Percentiles rank a stretch among this genome's conserved stretches.
Evolutionary conservation across 2,113 vertebrate species (phyloP).

Genomic region (Solenodon paradoxus): DNA sequence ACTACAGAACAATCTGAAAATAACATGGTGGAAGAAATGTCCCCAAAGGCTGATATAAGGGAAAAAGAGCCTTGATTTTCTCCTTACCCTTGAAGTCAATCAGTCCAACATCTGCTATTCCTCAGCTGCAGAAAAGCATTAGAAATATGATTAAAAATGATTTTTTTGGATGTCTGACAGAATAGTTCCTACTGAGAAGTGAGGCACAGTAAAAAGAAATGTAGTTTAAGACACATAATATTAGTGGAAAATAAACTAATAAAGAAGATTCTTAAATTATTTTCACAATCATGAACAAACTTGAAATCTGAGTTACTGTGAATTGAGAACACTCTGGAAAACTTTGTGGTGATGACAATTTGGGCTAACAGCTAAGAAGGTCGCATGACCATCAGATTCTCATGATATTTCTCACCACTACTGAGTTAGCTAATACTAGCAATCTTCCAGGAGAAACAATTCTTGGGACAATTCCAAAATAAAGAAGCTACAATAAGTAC

Average conservation of each 20-base stretch:
- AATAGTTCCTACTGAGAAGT: conserved; percentile 18
- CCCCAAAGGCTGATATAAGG: background rate
- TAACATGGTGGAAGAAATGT: conserved; percentile 46
- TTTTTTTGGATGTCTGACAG: conserved; percentile 60
- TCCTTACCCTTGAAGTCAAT: conserved; percentile 28
- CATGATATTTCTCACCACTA: conserved; percentile 11
- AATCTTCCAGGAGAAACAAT: background rate
- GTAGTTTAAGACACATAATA: background rate
- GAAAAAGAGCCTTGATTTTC: conserved; percentile 43
- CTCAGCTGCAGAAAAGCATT: conserved; percentile 22
- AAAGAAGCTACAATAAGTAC: conserved; percentile 44
- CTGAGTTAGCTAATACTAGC: background rate
- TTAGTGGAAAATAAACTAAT: conserved; percentile 9
- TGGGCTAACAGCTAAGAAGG: background rate
- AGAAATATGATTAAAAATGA: conserved; percentile 64
- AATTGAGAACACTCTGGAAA: background rate
- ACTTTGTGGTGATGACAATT: background rate
- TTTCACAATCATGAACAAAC: background rate
- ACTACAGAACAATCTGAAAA: conserved; percentile 18
- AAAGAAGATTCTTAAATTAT: background rate
- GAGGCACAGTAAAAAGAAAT: background rate
- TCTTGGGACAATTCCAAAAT: conserved; percentile 47
- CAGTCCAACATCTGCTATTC: conserved; percentile 23
- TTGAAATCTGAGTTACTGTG: background rate
- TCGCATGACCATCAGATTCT: background rate